Percentiles rank a stretch among this genome's conserved stretches.
phyloP scores from a whole-genome alignment of 2,113 vertebrate species.

The Orycteropus afer region DNA sequence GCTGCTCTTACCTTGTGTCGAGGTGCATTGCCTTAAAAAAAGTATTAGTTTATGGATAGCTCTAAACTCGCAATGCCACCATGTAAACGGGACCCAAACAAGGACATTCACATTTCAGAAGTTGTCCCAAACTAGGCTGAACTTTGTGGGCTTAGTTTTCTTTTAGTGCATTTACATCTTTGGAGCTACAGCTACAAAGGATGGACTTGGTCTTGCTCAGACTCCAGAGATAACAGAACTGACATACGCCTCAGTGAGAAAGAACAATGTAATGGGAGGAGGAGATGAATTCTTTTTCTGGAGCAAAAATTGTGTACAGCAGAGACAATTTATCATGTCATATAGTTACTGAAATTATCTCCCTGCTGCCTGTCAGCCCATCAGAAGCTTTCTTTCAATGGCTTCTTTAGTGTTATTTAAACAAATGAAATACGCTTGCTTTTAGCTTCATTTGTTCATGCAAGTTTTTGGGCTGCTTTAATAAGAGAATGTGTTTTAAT shows the following conservation, averaged over 20 bases:
- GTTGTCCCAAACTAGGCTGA: background rate
- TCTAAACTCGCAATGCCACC: background rate
- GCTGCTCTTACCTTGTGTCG: background rate
- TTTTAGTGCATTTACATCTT: slow-evolving; percentile 21
- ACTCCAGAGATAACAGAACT: slow-evolving; percentile 10
- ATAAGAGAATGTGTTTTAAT: slow-evolving; percentile 56
- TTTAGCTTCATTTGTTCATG: slow-evolving; percentile 56
- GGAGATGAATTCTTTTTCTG: slow-evolving; percentile 58
- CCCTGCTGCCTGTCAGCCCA: slow-evolving; percentile 30
- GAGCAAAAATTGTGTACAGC: slow-evolving; percentile 45
- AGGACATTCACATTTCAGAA: slow-evolving; percentile 27
- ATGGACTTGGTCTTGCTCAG: slow-evolving; percentile 15
- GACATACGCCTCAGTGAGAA: background rate
- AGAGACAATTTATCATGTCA: slow-evolving; percentile 61
- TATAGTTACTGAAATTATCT: slow-evolving; percentile 65
- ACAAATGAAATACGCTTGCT: slow-evolving; percentile 62
- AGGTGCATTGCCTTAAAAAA: background rate
- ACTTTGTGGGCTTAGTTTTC: slow-evolving; percentile 28
- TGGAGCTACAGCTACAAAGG: background rate
- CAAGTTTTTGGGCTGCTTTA: slow-evolving; percentile 36
- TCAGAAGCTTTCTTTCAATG: slow-evolving; percentile 40
- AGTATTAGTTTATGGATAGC: background rate
- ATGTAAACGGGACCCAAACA: background rate
- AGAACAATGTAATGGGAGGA: slow-evolving; percentile 45
- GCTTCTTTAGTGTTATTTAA: slow-evolving; percentile 53